Evolutionary conservation across 1,140 invertebrate species (phyloP), one percentile per base, ranked within the genome.

Genomic region (Pseudomyrmex dendroicus): DNA sequence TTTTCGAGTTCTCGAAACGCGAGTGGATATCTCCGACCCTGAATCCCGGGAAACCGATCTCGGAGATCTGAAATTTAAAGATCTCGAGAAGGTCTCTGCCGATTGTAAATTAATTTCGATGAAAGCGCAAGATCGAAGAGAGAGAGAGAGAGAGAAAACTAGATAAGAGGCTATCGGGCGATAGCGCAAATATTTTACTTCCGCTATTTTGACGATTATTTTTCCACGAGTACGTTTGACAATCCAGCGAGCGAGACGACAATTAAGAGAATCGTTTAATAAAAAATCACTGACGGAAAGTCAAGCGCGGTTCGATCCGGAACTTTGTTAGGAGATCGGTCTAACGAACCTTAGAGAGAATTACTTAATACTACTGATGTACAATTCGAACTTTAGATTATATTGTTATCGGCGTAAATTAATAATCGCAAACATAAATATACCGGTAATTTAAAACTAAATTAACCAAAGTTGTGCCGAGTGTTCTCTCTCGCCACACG

Each of bases 1-100:
- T 87, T 88, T 84, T 87, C 86, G 66, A 87, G 44, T 84, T 86
- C 46, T 52, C 52, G 68, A 64, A 54, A 61, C 59, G 48, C 63
- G 66, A 63, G 63, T 50, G 68, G 52, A 76, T 35, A 35, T 73
- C 15, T 54, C 66, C 61, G 72, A 17, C 20, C 10, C 70, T 74
- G 57, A 73, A 73, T 64, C 35, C 13, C 57, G 54, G 44, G 35
- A 35, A 80, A 70, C 8, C 25, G 59, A 82, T 73, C 48, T 52
- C 50, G 13, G 46, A 5, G 46, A 73, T 82, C 70, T 74, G 80
- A 73, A 73, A 73, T 82, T 76, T 74, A 82, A 62, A 82, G 70
- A 63, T 74, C 46, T 63, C 15, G 17, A 56, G 20, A 70, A 44
- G n/a, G 7, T 48, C 44, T 17, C 52, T 5, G 35, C 22, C 66